These are phyloP conservation scores for Panthera leo DNA, from an alignment of 2,113 vertebrate species.

Conservation along the genomic window DNA sequence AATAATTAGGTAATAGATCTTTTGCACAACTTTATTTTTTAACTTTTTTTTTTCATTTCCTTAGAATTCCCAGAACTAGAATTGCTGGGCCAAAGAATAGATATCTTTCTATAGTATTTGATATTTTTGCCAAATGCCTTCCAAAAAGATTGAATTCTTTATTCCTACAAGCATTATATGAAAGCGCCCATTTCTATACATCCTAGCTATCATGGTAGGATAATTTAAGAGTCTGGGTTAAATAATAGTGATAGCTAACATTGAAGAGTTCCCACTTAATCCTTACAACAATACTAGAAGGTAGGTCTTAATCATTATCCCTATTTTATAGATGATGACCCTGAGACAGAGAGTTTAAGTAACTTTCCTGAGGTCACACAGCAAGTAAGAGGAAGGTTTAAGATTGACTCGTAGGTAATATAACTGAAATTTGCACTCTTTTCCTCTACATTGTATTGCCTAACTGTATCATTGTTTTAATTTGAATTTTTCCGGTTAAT, in stretches of 20 bases:
- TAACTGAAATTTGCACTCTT: neutral
- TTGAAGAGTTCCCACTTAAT: conserved; percentile 5
- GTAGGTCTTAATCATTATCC: neutral
- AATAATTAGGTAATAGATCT: neutral
- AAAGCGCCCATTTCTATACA: neutral
- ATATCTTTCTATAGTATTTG: conserved; percentile 26
- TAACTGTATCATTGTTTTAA: neutral
- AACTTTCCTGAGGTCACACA: neutral
- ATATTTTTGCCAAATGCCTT: conserved; percentile 26
- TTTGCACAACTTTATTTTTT: neutral
- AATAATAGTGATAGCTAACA: neutral
- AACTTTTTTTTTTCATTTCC: neutral
- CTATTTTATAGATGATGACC: neutral
- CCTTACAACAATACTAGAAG: neutral
- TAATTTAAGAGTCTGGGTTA: neutral
- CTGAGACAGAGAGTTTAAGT: neutral
- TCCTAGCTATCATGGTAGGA: neutral
- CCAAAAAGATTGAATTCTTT: neutral
- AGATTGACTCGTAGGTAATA: neutral
- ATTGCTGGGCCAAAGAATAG: neutral
- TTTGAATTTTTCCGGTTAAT: conserved; percentile 41
- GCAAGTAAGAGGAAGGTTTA: neutral
- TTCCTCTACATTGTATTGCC: neutral
- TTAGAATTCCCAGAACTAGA: conserved; percentile 12
- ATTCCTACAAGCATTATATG: neutral